Base-by-base conservation (phyloP, 2,797 vertebrate species). In the Fundulus diaphanus region DNA sequence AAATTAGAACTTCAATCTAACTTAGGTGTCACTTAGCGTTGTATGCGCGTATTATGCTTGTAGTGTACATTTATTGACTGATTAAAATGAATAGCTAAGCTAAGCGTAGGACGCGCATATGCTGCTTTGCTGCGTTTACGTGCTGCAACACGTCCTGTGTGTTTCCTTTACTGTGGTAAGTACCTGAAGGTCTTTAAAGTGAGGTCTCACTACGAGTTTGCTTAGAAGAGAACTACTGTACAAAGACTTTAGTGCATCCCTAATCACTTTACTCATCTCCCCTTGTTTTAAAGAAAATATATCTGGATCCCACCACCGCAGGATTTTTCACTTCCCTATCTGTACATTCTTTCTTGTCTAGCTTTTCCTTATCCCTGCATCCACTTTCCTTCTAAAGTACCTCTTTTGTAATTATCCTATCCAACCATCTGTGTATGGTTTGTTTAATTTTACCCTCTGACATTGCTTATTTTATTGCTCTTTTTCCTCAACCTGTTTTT, bases 281-380 rank as follows among this genome's bases (percentile, higher is more conserved):
- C 75, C 31, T 66, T 44, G 68, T 81, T 81, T 77, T 29, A 71
- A 83, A 49, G 37, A 78, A 82, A 72, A 81, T 76, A 63, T 46
- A 74, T 77, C 35, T 83, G 70, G 35, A 74, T 73, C 42, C 66
- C 46, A 74, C 54, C 49, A 61, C 12, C 7, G 65, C 40, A 49
- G 71, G 57, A 78, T 78, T 51, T 69, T 37, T 81, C 31, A 37
- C 51, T 18, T 79, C 18, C 13, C 8, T 63, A 3, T 63, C 9
- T 35, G 7, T 24, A 24, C 20, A 51, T 24, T 8, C 22, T 24
- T 35, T 63, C 33, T 18, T 59, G 56, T 82, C 22, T 67, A 59
- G 72, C 29, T 70, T 69, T 76, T 57, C 15, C 16, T 20, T 11
- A 37, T 61, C 33, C 33, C 20, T 35, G 59, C 8, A 61, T 35